phyloP scores from a whole-genome alignment of 2,113 vertebrate species.

The Balaenoptera acutorostrata region DNA sequence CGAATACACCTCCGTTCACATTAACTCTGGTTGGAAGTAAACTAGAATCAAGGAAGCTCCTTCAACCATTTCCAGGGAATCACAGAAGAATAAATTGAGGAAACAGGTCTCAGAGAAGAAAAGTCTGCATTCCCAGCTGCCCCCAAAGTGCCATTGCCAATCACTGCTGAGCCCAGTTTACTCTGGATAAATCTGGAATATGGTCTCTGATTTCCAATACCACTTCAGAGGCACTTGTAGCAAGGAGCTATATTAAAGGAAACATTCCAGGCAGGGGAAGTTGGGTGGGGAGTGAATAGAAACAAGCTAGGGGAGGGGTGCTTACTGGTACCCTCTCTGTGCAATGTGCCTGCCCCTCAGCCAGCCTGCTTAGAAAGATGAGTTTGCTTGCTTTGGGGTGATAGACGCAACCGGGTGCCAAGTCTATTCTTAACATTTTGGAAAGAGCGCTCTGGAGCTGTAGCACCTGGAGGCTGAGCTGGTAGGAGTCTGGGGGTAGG shows the following conservation, averaged over 20 bases:
- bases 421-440: constrained; percentile 40
- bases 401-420: background rate
- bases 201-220: background rate
- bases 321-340: accelerated
- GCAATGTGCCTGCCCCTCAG: background rate
- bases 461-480: background rate
- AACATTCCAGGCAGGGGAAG: background rate
- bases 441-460: background rate
- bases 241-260: background rate
- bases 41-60: background rate
- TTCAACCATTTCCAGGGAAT: background rate
- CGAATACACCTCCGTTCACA: background rate
- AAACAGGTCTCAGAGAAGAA: background rate
- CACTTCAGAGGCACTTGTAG: background rate
- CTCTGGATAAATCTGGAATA: background rate
- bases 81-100: background rate
- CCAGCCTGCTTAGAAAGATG: background rate
- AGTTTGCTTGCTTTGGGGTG: background rate
- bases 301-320: background rate
- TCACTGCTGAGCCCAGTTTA: background rate
- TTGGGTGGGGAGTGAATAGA: background rate
- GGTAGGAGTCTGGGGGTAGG: background rate
- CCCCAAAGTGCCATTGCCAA: background rate
- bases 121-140: background rate
- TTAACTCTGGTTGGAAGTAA: background rate